Conservation (phyloP, 1,140 invertebrate genomes). For the Solenopsis invicta region DNA sequence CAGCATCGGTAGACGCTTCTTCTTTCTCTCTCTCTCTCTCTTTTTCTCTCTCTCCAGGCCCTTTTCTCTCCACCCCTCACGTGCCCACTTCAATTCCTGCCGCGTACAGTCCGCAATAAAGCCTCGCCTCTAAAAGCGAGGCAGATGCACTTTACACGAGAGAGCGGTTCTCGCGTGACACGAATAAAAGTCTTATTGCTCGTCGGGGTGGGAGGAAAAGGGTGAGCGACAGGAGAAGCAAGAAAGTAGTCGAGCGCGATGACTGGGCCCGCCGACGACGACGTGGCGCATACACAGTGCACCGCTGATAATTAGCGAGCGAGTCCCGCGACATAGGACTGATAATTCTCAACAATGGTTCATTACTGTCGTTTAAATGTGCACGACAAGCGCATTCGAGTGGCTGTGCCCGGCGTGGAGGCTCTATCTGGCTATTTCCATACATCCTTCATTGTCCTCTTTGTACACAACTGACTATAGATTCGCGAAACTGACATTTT, state of each 20-base stretch:
- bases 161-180: slow-evolving; percentile 52
- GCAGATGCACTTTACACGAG: slow-evolving; percentile 64
- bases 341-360: slow-evolving; percentile 86
- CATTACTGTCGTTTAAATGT: slow-evolving; percentile 84
- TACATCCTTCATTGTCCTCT: slow-evolving; percentile 85
- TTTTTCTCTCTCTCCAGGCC: background rate
- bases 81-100: slow-evolving; percentile 59
- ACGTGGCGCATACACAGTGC: slow-evolving; percentile 42
- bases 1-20: slow-evolving; percentile 35
- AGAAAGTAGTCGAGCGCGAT: slow-evolving; percentile 63
- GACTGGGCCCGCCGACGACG: slow-evolving; percentile 46
- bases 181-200: slow-evolving; percentile 63
- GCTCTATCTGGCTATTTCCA: slow-evolving; percentile 84
- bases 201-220: background rate
- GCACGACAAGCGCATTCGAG: slow-evolving; percentile 85
- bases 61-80: slow-evolving; percentile 25
- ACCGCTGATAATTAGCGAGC: slow-evolving; percentile 83
- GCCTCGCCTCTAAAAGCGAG: slow-evolving; percentile 60
- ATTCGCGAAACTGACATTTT: slow-evolving; percentile 85
- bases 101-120: slow-evolving; percentile 63
- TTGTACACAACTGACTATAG: slow-evolving; percentile 84
- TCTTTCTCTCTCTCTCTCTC: background rate
- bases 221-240: slow-evolving; percentile 48
- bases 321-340: slow-evolving; percentile 76
- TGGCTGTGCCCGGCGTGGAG: slow-evolving; percentile 66